Evolutionary conservation across 2,797 vertebrate species (phyloP).

Genomic region (Sebastes taczanowskii): DNA sequence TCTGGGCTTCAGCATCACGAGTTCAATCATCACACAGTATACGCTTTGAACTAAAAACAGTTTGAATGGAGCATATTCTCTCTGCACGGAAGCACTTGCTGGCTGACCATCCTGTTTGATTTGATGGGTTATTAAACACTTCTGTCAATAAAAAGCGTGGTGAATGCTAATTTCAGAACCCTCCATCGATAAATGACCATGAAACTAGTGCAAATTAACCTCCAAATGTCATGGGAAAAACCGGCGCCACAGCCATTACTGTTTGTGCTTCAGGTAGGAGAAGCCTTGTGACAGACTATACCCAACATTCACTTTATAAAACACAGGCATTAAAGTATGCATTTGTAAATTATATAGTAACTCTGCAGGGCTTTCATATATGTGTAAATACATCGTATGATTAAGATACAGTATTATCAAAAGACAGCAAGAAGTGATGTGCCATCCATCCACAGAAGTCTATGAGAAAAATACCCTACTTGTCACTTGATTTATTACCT

Average conservation of each 20-base stretch:
- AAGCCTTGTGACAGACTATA: conserved; percentile 21
- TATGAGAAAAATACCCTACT: rapidly evolving
- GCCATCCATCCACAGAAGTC: not conserved
- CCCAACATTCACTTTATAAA: not conserved
- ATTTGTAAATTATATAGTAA: not conserved
- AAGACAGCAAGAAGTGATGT: not conserved
- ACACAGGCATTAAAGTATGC: not conserved
- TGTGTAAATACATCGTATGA: not conserved
- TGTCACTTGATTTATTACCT: too few species aligned
- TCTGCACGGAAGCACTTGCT: conserved; percentile 38
- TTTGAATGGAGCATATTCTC: conserved; percentile 23
- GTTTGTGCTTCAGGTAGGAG: conserved; percentile 66
- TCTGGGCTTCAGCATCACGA: not conserved
- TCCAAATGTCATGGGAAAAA: conserved; percentile 87
- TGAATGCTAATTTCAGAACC: conserved; percentile 84
- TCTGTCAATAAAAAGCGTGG: conserved; percentile 86
- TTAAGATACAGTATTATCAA: not conserved
- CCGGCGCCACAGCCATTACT: conserved; percentile 72
- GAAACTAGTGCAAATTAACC: conserved; percentile 86
- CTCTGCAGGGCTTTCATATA: conserved; percentile 4
- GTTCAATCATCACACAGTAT: not conserved
- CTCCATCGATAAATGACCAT: conserved; percentile 85
- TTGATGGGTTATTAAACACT: conserved; percentile 86
- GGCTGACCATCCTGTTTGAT: conserved; percentile 74
- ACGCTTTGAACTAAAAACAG: not conserved